Percentiles rank a stretch among this genome's conserved stretches.
Conservation (phyloP, 2,888 invertebrate species). For the Diplazon laetatorius region DNA sequence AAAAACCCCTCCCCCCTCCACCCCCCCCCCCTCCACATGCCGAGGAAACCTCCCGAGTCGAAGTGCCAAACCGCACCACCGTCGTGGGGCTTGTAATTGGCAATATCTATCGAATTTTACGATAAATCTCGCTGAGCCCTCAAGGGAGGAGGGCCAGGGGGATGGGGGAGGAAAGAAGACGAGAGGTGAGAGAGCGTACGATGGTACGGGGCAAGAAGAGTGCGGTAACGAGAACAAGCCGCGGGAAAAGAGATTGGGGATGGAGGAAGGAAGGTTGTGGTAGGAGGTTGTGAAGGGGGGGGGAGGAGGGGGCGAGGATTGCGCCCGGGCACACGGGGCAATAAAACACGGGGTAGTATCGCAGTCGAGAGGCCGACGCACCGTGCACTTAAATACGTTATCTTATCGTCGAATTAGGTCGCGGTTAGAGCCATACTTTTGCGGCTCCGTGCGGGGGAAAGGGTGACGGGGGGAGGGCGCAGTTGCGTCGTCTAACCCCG, state of each 20-base stretch:
- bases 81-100: conserved; percentile 76
- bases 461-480: not conserved
- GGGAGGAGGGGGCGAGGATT: conserved; percentile 57
- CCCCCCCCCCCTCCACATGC: conserved; percentile 46
- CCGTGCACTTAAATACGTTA: conserved; percentile 79
- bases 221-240: conserved; percentile 28
- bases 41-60: conserved; percentile 8
- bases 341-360: conserved; percentile 78
- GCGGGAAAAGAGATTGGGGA: no score
- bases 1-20: conserved; percentile 39
- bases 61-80: conserved; percentile 39
- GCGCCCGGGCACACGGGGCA: conserved; percentile 66
- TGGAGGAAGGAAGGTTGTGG: conserved; percentile 29
- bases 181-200: conserved; percentile 42
- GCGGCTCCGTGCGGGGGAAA: conserved; percentile 20
- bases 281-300: conserved; percentile 60
- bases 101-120: conserved; percentile 81
- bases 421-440: conserved; percentile 56
- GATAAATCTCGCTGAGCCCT: conserved; percentile 75
- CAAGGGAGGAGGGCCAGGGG: no score
- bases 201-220: conserved; percentile 8
- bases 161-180: no score
- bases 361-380: conserved; percentile 70
- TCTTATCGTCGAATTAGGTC: conserved; percentile 77
- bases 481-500: conserved; percentile 12